Percentiles rank a stretch among this genome's conserved stretches.
These are phyloP conservation scores for Microctenopoma stevenorrisi DNA, from an alignment of 2,797 vertebrate species.

Conservation along the genomic window DNA sequence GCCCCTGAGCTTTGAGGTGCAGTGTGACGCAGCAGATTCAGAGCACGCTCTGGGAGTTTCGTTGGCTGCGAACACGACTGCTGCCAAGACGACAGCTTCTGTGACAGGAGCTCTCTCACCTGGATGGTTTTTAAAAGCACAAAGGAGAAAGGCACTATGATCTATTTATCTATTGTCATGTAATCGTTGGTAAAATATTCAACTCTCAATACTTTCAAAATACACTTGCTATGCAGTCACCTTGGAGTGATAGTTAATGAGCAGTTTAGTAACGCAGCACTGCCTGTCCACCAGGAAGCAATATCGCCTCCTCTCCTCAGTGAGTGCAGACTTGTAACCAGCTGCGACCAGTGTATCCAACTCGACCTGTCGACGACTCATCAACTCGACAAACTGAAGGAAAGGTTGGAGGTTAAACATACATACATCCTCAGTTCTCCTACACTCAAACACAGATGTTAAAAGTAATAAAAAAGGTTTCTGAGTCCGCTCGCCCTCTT, in stretches of 20 bases:
- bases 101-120: slow-evolving; percentile 88
- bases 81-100: slow-evolving; percentile 88
- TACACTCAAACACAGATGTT: neutral
- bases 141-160: neutral
- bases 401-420: slow-evolving; percentile 12
- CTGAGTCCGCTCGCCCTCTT: slow-evolving; percentile 43
- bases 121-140: slow-evolving; percentile 49
- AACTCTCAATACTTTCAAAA: neutral
- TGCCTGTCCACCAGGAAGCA: slow-evolving; percentile 91
- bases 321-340: slow-evolving; percentile 88
- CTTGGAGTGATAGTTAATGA: slow-evolving; percentile 90
- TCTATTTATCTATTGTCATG: too few species aligned
- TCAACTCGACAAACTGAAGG: slow-evolving; percentile 87
- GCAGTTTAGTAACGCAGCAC: slow-evolving; percentile 89
- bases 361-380: slow-evolving; percentile 89
- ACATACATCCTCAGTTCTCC: neutral
- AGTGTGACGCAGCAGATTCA: slow-evolving; percentile 87
- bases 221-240: slow-evolving; percentile 58
- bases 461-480: slow-evolving; percentile 22
- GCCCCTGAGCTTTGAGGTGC: slow-evolving; percentile 82
- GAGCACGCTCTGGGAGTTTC: slow-evolving; percentile 86
- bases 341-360: slow-evolving; percentile 87
- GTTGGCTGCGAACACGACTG: slow-evolving; percentile 87
- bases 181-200: too few species aligned
- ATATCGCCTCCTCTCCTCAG: slow-evolving; percentile 88